Evolutionary conservation across 2,888 invertebrate genomes (phyloP).

Genomic region (Nomada flava): DNA sequence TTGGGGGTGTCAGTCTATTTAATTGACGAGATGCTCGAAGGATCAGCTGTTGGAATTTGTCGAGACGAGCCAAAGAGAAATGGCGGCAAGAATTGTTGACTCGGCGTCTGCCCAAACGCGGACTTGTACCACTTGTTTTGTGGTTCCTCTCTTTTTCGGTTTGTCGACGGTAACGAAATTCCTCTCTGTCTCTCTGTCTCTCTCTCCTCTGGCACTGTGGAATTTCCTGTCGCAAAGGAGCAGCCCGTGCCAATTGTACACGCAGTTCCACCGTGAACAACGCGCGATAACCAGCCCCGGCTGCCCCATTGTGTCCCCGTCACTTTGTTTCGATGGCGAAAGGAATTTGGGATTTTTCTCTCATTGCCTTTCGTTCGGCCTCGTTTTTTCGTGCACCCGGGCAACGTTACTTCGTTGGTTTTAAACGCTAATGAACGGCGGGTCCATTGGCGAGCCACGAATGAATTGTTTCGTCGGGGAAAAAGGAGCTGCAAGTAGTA

Average conservation of each 20-base stretch:
- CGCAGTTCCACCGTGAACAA: neutral
- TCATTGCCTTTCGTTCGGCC: neutral
- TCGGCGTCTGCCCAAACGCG: neutral
- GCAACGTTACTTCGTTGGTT: neutral
- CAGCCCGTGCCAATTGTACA: slow-evolving; percentile 21
- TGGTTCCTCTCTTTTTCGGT: slow-evolving; percentile 5
- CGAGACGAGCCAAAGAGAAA: too few relatives aligned
- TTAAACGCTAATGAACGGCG: neutral
- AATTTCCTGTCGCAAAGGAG: slow-evolving; percentile 18
- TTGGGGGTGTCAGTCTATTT: too few relatives aligned
- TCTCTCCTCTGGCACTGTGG: neutral
- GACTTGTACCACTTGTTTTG: neutral
- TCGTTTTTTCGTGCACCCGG: neutral
- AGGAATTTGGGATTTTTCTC: neutral
- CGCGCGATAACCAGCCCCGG: neutral
- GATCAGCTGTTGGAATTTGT: too few relatives aligned
- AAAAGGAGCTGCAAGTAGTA: neutral
- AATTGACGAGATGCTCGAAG: too few relatives aligned
- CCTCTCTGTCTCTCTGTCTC: slow-evolving; percentile 13
- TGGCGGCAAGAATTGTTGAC: too few relatives aligned
- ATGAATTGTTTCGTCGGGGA: too few relatives aligned
- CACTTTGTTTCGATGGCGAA: neutral
- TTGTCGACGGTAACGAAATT: slow-evolving; percentile 34
- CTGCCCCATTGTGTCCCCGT: neutral
- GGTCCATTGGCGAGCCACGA: neutral